These are phyloP conservation scores for Trissoscelio sp. DNA, from an alignment of 2,888 invertebrate species.

Conservation along the genomic window DNA sequence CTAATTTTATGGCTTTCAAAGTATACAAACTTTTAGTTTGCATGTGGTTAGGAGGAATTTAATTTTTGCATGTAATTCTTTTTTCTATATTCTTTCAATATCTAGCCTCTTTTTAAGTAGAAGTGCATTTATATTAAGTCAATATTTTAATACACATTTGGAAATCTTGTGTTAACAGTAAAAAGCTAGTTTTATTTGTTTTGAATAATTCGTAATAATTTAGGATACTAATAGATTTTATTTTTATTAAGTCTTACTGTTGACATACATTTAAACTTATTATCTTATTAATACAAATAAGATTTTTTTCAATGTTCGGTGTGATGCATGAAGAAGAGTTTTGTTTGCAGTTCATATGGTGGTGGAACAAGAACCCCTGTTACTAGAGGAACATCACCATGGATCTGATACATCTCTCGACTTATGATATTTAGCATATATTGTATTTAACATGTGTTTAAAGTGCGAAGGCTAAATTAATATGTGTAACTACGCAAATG, in stretches of 20 bases:
- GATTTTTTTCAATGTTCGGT: conserved; percentile 34
- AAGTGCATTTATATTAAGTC: no score
- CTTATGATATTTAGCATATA: conserved; percentile 75
- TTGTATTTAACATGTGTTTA: conserved; percentile 33
- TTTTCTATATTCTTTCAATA: background rate
- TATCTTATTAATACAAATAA: background rate
- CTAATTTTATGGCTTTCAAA: background rate
- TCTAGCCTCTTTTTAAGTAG: background rate
- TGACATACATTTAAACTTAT: background rate
- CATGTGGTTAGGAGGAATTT: background rate
- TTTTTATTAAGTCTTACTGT: background rate
- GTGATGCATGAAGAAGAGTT: conserved; percentile 81
- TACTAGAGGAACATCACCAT: conserved; percentile 78
- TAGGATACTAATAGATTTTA: no score
- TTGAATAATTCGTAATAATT: no score
- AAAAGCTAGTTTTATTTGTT: no score
- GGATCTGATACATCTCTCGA: conserved; percentile 79
- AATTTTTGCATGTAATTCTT: background rate
- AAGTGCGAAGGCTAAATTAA: conserved; percentile 29
- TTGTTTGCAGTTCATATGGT: conserved; percentile 82
- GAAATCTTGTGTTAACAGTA: no score
- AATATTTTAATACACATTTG: no score
- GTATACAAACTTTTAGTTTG: background rate
- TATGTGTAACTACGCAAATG: conserved; percentile 25
- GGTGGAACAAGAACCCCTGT: conserved; percentile 80